Base-by-base conservation (phyloP, 1,140 invertebrate genomes). In the Sarcophaga bullata region DNA sequence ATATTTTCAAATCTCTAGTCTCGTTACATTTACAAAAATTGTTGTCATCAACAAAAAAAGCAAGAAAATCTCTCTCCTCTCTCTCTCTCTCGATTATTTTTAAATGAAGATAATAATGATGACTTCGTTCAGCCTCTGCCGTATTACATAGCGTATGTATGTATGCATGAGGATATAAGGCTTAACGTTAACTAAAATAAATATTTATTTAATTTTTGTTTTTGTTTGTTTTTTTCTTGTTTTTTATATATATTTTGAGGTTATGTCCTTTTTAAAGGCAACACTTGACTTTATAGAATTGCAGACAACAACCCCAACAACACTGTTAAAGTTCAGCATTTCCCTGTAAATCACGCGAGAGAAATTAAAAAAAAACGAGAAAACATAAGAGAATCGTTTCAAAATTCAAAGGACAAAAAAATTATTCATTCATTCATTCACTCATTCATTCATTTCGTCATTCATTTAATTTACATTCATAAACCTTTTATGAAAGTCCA, bases 41-140 rank as follows among this genome's bases (percentile, higher is more conserved):
- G 15, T 5, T 17, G n/a, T 17, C 3, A 13, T 17, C 4, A 62
- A 62, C 4, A 62, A 62, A 62, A 62, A 17, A 9, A 62, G 8
- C 6, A 17, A 62, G 6, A 62, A 62, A 62, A 13, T 17, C n/a
- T 8, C 17, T 8, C 17, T 68, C 50, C 4, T 52, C 25, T 37
- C 25, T 52, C 9, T 15, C 11, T 15, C 11, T n/a, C 5, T 62
- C 2, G 62, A 68, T 68, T 68, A 68, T 68, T 68, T 68, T 17
- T 68, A 58, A 58, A 68, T 68, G 62, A 17, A 19, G 62, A 68
- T 68, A 68, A 68, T 68, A 68, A 68, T n/a, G 6, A 62, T 62
- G 54, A 62, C n/a, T 11, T 15, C n/a, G 54, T 62, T 62, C 15
- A 15, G 11, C 11, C 6, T 62, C 11, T 68, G 8, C 19, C 1